Evolutionary conservation across 2,888 invertebrate species (phyloP).

Genomic region (Balanococcus diminutus): DNA sequence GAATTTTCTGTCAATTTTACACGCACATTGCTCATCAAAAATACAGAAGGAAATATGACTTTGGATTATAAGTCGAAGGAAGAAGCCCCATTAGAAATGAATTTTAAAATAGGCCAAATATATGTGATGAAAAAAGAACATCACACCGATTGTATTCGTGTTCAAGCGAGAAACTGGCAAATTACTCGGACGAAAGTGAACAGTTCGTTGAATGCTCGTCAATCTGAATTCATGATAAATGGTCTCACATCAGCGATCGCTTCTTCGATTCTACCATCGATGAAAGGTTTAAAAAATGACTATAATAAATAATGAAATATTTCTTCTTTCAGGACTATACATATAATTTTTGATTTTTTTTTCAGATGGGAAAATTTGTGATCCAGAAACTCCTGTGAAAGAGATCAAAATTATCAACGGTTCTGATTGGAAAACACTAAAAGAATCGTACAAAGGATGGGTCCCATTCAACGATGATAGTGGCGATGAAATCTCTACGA

Average conservation of each 20-base stretch:
- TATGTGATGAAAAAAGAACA: neutral
- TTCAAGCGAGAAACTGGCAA: neutral
- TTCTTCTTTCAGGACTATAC: too few species aligned
- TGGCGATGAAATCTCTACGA: too few species aligned
- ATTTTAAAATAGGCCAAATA: neutral
- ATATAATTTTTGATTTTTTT: too few species aligned
- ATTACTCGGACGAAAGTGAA: neutral
- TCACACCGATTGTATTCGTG: neutral
- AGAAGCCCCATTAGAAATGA: neutral
- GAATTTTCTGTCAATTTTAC: neutral
- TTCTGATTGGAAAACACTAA: neutral
- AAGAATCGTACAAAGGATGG: neutral
- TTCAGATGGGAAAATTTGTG: neutral
- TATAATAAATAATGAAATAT: too few species aligned
- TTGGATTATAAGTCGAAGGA: neutral
- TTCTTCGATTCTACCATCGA: neutral
- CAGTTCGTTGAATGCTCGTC: neutral
- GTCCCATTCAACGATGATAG: neutral
- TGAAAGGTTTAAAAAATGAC: neutral
- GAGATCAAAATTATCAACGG: neutral
- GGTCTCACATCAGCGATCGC: neutral
- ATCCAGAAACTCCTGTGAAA: neutral
- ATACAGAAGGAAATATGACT: neutral
- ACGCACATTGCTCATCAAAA: neutral
- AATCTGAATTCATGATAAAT: neutral